These are phyloP conservation scores for Loris lydekkerianus DNA, from an alignment of 2,797 vertebrate species.

Conservation along the genomic window DNA sequence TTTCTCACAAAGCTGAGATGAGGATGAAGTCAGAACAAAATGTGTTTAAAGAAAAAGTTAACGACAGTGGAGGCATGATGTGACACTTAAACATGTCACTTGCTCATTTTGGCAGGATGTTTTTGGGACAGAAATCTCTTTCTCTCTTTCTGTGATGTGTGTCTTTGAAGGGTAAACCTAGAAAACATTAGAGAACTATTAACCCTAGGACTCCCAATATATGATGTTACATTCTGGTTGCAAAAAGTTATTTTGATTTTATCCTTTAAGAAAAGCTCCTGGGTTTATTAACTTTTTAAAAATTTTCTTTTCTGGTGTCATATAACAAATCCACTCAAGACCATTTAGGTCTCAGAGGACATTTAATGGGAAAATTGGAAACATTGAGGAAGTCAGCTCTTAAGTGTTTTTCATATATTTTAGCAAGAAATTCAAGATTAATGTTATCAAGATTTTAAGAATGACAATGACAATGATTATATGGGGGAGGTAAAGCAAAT, in stretches of 20 bases:
- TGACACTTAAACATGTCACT: background rate
- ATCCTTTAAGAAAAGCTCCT: slow-evolving; percentile 8
- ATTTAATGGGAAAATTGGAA: slow-evolving; percentile 19
- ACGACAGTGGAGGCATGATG: background rate
- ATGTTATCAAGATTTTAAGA: background rate
- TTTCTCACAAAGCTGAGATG: background rate
- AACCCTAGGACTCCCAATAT: background rate
- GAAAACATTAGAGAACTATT: background rate
- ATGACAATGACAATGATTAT: slow-evolving; percentile 4
- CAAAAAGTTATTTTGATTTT: slow-evolving; percentile 1
- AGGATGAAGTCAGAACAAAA: background rate
- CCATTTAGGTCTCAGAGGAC: slow-evolving; percentile 20
- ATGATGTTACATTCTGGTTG: slow-evolving; percentile 2
- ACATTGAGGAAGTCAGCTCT: background rate
- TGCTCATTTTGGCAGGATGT: background rate
- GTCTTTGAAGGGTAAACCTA: background rate
- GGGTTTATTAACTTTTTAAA: background rate
- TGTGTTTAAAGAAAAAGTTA: slow-evolving; percentile 1
- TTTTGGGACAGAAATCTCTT: background rate
- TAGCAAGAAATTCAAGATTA: slow-evolving; percentile 43
- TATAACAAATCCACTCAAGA: background rate
- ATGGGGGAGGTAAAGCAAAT: background rate
- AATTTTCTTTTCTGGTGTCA: background rate
- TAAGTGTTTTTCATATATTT: slow-evolving; percentile 6
- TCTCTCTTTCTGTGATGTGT: background rate